Base-by-base conservation (phyloP, 2,797 vertebrate genomes). In the Antennarius maculatus region DNA sequence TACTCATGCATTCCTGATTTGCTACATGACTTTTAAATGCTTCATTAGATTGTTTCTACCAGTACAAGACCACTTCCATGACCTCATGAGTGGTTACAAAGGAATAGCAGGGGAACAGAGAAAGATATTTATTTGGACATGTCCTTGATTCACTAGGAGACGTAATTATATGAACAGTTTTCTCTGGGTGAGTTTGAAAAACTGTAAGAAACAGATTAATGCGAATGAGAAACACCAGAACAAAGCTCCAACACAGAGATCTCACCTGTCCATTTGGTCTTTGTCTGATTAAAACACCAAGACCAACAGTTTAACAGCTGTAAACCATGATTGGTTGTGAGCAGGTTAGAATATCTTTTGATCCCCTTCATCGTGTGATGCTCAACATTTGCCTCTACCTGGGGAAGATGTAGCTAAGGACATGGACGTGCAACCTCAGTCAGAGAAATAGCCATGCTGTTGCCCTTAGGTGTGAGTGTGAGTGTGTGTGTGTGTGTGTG, bases 41-140 rank as follows among this genome's bases (percentile, higher is more conserved):
- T 79, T 85, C 74, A 86, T 84, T 77, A 72, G 72, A 76, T n/a
- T 46, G 69, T 82, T 81, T 73, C 50, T 65, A 54, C 68, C 16
- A 53, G 59, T 65, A 55, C 47, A 75, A 82, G 84, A 56, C 34
- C 17, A 61, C 50, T 74, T 60, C 76, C 54, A 82, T 51, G 58
- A 67, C 52, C 74, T 71, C 47, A 27, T 42, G 63, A 59, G 46
- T 50, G 27, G 52, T 27, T 62, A 54, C 8, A 58, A 28, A 48
- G 48, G 11, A 41, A 18, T 18, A 34, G 17, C 10, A 3, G 10
- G 17, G 16, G 31, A 61, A 43, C 6, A 46, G 51, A 31, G 28
- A 34, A 28, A 53, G 27, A 61, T 54, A 68, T 27, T 52, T 28
- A 48, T 55, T 68, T 67, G 41, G 23, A 9, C 16, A 50, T 66